Base-by-base conservation (phyloP, 1,140 invertebrate genomes). In the Solenopsis fugax region DNA sequence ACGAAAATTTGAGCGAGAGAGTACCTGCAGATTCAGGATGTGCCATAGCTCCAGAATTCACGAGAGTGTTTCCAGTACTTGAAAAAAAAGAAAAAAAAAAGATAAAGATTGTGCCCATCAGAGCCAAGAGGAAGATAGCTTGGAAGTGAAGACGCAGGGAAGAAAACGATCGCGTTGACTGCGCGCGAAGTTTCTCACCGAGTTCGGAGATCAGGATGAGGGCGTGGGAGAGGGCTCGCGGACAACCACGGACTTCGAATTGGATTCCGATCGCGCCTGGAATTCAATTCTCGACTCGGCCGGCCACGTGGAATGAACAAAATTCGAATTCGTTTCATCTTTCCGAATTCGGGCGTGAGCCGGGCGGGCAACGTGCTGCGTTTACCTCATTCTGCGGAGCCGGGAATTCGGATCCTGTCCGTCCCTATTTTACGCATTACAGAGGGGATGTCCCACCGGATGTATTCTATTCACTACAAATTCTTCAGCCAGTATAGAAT, bases 221-320 rank as follows among this genome's bases (percentile, higher is more conserved):
- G 80, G 73, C 48, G 54, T 82, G 41, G 13, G 52, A 73, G 67
- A 84, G 18, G n/a, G 4, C 29, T 50, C 69, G 54, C 80, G 80
- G 80, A 75, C 54, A 73, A 84, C 69, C 80, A 73, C 41, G 54
- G 80, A 73, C 80, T 73, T 75, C 86, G 90, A 93, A 93, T 94
- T 90, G 85, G 90, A 94, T 93, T 93, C 78, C 67, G 58, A 67
- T 86, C 90, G 76, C 87, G 87, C 81, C 76, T 92, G 85, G 88
- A 93, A 93, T 93, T 92, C 89, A 90, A 93, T 93, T 91, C 81
- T 71, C 88, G 77, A 85, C 87, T 87, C 81, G 41, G 54, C 56
- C 69, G 67, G 56, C 80, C 80, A 75, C 90, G 81, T 87, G 80
- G 69, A 84, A 84, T 84, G 80, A 84, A 75, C 80, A 73, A 84